phyloP scores from a whole-genome alignment of 2,113 vertebrate genomes.

The Cryptotis parvus region DNA sequence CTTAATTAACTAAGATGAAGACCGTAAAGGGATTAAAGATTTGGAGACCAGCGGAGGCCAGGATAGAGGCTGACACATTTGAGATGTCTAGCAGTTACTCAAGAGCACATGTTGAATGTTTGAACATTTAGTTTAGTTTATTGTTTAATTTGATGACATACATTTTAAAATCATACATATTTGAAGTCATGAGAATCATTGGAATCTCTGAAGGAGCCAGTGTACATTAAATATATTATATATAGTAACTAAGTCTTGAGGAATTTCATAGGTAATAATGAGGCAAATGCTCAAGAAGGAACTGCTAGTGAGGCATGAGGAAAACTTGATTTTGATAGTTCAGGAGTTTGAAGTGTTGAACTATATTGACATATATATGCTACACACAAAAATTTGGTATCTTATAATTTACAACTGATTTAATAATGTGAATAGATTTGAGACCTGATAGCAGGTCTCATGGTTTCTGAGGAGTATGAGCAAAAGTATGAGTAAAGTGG shows the following conservation, averaged over 20 bases:
- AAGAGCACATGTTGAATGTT: not conserved
- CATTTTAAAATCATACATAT: not conserved
- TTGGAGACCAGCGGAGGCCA: not conserved
- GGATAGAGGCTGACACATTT: not conserved
- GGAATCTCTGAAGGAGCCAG: not conserved
- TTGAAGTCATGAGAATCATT: not conserved
- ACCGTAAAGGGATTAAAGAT: not conserved
- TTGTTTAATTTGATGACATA: not conserved
- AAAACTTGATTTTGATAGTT: not conserved
- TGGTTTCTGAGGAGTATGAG: not conserved
- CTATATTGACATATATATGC: not conserved
- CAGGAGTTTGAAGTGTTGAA: not conserved
- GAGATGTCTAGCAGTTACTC: not conserved
- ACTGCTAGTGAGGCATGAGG: not conserved
- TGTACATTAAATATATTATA: not conserved
- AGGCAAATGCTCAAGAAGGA: not conserved
- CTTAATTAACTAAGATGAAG: not conserved
- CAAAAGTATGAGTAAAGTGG: not conserved
- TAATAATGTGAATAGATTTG: not conserved
- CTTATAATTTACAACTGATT: not conserved
- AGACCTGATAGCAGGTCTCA: not conserved
- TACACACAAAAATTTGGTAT: not conserved
- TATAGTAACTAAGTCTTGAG: not conserved
- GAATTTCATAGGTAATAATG: fast-evolving
- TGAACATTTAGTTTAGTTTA: not conserved